Evolutionary conservation across 2,888 invertebrate genomes (phyloP), one percentile per base, ranked within the genome.

Genomic region (Melieria crassipennis): DNA sequence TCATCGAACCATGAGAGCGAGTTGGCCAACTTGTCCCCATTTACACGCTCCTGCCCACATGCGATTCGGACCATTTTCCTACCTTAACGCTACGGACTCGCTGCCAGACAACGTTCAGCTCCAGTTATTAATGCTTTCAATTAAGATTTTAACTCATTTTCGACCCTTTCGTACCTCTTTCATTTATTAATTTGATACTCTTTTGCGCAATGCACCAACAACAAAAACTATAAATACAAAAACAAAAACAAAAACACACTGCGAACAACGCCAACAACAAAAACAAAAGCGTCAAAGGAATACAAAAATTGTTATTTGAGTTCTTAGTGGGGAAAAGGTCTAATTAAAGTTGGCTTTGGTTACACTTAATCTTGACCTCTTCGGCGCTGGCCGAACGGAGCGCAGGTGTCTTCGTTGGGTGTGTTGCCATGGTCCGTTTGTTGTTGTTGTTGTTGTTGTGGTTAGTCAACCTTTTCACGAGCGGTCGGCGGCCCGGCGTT

Each of bases 181-280:
- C 65, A 65, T 69, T 72, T 69, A 69, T 72, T 69, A 71, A 71
- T 71, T 71, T 67, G 71, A 71, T 71, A 71, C 71, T 71, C 45
- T 61, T 71, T 63, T 70, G 56, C 11, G 5, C 42, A 30, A 11
- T 3, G 50, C 13, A 43, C 52, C 52, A 4, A 43, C 13, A 9
- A 6, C n/a, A 52, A 10, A 10, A 13, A 50, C 30, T 30, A 13
- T 42, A 16, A 5, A 60, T 43, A 60, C n/a, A 30, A 7, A 11
- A n/a, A 60, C 42, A 65, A 16, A 56, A 52, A 65, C 13, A 43
- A 50, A 56, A 52, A 65, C 13, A 43, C 50, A 43, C 10, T 5
- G 47, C 6, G 13, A 9, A 10, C 6, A 47, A 13, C 7, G 46
- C 16, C 42, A 9, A 0, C 58, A 69, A 43, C 42, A 42, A 13